Percentiles rank a stretch among this genome's conserved stretches.
Conservation (phyloP, 2,888 invertebrate genomes). For the Physocephala rufipes region DNA sequence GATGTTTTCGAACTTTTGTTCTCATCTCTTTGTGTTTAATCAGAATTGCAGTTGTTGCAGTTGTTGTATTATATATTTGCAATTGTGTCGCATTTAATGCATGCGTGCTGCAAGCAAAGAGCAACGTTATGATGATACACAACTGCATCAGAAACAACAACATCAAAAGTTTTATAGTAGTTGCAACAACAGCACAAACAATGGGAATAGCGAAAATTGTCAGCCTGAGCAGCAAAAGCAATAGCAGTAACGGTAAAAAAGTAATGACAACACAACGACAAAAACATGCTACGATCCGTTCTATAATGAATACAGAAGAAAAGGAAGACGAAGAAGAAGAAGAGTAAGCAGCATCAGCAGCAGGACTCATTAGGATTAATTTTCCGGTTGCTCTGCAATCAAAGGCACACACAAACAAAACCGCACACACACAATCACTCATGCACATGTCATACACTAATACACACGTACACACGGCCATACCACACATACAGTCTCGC, state of each 20-base stretch:
- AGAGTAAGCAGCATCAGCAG: constrained; percentile 24
- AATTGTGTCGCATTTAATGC: neutral
- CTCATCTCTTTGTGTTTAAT: neutral
- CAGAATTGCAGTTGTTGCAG: neutral
- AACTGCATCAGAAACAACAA: constrained; percentile 43
- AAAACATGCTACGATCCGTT: constrained; percentile 30
- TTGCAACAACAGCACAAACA: too few relatives aligned
- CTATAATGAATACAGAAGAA: too few relatives aligned
- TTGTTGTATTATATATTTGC: constrained; percentile 3
- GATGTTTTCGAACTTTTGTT: constrained; percentile 7
- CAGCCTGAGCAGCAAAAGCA: constrained; percentile 21
- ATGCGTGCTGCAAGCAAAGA: constrained; percentile 48
- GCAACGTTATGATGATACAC: constrained; percentile 40
- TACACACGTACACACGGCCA: constrained; percentile 15
- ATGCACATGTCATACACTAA: too few relatives aligned
- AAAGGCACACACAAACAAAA: constrained; percentile 6
- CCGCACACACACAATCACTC: neutral
- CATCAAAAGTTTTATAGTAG: constrained; percentile 10
- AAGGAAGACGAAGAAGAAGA: neutral
- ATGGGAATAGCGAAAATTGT: too few relatives aligned
- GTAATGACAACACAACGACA: constrained; percentile 40
- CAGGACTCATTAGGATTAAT: constrained; percentile 58
- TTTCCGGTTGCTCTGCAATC: constrained; percentile 56
- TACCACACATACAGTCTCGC: constrained; percentile 26
- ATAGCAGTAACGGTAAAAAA: constrained; percentile 27